A percentile compares a stretch with the other conserved stretches of the same genome.
phyloP scores from a whole-genome alignment of 2,797 vertebrate species.

The Chromis chromis region DNA sequence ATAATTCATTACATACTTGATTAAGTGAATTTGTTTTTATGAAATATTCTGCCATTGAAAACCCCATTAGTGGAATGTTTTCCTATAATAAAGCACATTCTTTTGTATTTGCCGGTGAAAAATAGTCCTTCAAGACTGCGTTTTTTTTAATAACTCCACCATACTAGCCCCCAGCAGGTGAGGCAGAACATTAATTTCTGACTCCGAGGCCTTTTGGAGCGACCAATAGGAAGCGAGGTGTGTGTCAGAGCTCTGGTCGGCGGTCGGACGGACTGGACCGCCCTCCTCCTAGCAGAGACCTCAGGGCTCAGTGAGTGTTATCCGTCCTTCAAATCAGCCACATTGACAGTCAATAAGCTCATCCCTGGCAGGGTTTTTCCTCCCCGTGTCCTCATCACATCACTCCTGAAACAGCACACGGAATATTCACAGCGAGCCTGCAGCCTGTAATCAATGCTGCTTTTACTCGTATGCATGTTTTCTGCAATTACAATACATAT shows the following conservation, averaged over 20 bases:
- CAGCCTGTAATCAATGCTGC: neutral
- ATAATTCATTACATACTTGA: neutral
- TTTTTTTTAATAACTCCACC: conserved; percentile 21
- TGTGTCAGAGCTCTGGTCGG: conserved; percentile 21
- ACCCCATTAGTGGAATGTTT: neutral
- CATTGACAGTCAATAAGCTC: conserved; percentile 57
- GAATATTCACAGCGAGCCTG: conserved; percentile 8
- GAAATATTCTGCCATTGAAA: conserved; percentile 7
- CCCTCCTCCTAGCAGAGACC: conserved; percentile 27
- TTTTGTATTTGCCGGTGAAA: neutral
- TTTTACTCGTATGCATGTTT: neutral
- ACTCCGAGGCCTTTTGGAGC: conserved; percentile 10
- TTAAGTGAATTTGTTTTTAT: neutral
- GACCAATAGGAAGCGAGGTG: conserved; percentile 17
- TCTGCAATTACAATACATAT: neutral
- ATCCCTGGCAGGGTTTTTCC: conserved; percentile 12
- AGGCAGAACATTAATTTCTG: conserved; percentile 28
- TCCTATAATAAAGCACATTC: neutral
- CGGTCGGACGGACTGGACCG: conserved; percentile 5
- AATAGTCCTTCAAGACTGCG: conserved; percentile 22
- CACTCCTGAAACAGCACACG: conserved; percentile 21
- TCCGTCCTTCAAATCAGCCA: conserved; percentile 60
- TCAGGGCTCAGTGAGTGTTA: conserved; percentile 36
- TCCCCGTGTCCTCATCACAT: conserved; percentile 17
- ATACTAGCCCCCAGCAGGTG: neutral